Evolutionary conservation across 1,140 invertebrate genomes (phyloP).

Genomic region (Diorhabda sublineata): DNA sequence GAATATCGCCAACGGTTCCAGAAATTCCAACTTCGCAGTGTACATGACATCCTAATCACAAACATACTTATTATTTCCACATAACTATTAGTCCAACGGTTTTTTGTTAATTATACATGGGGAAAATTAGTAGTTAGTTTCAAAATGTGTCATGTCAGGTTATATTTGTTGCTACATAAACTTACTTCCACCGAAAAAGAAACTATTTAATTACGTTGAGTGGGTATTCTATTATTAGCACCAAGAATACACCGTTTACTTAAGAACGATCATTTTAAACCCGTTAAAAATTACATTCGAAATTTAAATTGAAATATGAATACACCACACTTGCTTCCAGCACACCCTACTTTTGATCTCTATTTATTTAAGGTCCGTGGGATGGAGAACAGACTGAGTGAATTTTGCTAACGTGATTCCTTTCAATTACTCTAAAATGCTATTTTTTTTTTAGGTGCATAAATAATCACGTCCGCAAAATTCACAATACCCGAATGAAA

Average conservation of each 20-base stretch:
- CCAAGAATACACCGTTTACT: neutral
- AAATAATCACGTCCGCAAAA: neutral
- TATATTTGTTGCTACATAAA: no score
- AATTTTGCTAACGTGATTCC: neutral
- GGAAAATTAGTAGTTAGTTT: no score
- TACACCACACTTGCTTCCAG: conserved; percentile 8
- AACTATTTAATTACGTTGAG: no score
- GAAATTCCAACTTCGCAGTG: no score
- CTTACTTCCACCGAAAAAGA: no score
- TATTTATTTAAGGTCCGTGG: conserved; percentile 23
- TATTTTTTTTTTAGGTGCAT: neutral
- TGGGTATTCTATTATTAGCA: neutral
- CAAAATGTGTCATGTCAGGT: no score
- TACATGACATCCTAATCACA: no score
- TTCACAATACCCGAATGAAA: conserved; percentile 10
- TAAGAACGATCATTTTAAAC: neutral
- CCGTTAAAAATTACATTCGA: neutral
- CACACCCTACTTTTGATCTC: conserved; percentile 36
- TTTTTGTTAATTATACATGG: no score
- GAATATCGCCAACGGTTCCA: no score
- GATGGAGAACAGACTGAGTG: conserved; percentile 5
- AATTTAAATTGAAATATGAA: neutral
- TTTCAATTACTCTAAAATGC: neutral
- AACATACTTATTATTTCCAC: no score
- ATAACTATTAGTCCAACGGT: no score